Base-by-base conservation (phyloP, 1,140 invertebrate species). In the Tetramorium simillimum region DNA sequence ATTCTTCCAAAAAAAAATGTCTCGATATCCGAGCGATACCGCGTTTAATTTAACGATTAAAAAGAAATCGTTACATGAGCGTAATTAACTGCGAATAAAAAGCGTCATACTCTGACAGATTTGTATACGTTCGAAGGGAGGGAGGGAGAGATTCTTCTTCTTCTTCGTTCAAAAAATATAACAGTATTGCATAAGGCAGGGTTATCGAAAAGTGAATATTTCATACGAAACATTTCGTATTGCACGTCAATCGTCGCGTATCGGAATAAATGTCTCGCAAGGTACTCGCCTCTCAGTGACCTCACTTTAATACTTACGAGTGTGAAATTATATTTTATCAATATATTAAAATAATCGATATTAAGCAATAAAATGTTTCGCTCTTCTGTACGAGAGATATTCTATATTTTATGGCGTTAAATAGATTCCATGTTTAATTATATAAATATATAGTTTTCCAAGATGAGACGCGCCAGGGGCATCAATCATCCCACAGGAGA, bases 401-500 rank as follows among this genome's bases (percentile, higher is more conserved):
- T 51, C 5, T 12, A 40, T 70, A 43, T 37, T 53, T 24, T 14
- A 24, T 14, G 14, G 21, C 33, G 21, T 49, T 69, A 18, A 69
- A 46, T 24, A 18, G 3, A 1, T 62, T 67, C n/a, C 9, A 69
- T 51, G 18, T 80, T 80, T 80, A 69, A 56, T 56, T 10, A 43
- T 24, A 28, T 40, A 18, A 81, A n/a, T 58, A 37, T 37, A 51
- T 43, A 56, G 16, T 33, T 43, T 43, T 56, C 16, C 65, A 9
- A 56, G 5, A 53, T 46, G 40, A 24, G 37, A 33, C 49, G 10
- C 16, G 16, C 33, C 33, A 49, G 24, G 3, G 16, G 14, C 40
- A 73, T 84, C 28, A 60, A 82, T 82, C 67, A 73, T 73, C 18
- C 67, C 67, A n/a, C 5, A 1, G 5, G 5, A 56, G 78, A 56